These are phyloP conservation scores for Marasmarcha lunaedactyla DNA, from an alignment of 2,888 invertebrate genomes.

Conservation along the genomic window DNA sequence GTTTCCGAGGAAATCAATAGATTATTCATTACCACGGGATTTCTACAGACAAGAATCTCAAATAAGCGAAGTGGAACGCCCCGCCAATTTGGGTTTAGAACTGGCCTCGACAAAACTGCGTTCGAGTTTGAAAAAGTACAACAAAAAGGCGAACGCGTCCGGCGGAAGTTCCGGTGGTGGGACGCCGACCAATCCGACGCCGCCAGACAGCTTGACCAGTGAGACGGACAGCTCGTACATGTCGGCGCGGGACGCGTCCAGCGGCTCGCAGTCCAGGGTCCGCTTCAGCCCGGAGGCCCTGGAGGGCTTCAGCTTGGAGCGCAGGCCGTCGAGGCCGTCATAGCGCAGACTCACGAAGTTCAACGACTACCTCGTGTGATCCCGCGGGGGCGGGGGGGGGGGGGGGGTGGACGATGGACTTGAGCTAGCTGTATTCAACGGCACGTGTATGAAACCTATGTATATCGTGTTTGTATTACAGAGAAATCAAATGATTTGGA, in stretches of 20 bases:
- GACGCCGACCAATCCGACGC: constrained; percentile 86
- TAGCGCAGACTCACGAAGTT: constrained; percentile 64
- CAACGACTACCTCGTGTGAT: constrained; percentile 62
- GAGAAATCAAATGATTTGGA: too few relatives aligned
- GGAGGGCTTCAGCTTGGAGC: constrained; percentile 52
- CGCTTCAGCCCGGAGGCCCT: constrained; percentile 83
- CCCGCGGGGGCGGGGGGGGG: constrained; percentile 18
- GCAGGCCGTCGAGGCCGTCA: constrained; percentile 43
- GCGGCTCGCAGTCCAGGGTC: constrained; percentile 79
- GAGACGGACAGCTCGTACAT: constrained; percentile 89
- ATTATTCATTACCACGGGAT: constrained; percentile 49
- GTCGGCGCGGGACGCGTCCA: constrained; percentile 82
- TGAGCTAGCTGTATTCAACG: not conserved
- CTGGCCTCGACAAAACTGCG: constrained; percentile 76
- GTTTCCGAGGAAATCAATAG: constrained; percentile 42
- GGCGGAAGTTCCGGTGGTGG: constrained; percentile 74
- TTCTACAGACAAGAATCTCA: constrained; percentile 47
- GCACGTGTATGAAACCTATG: too few relatives aligned
- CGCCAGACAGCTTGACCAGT: constrained; percentile 86
- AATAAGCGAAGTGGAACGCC: constrained; percentile 19
- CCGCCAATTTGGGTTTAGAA: constrained; percentile 71
- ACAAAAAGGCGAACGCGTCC: constrained; percentile 62
- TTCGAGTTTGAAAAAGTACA: constrained; percentile 83
- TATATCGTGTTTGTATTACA: too few relatives aligned
- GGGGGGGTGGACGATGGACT: constrained; percentile 11